Percentiles rank a stretch among this genome's conserved stretches.
Conservation (phyloP, 2,888 invertebrate species). For the Mesorhabditis belari region DNA sequence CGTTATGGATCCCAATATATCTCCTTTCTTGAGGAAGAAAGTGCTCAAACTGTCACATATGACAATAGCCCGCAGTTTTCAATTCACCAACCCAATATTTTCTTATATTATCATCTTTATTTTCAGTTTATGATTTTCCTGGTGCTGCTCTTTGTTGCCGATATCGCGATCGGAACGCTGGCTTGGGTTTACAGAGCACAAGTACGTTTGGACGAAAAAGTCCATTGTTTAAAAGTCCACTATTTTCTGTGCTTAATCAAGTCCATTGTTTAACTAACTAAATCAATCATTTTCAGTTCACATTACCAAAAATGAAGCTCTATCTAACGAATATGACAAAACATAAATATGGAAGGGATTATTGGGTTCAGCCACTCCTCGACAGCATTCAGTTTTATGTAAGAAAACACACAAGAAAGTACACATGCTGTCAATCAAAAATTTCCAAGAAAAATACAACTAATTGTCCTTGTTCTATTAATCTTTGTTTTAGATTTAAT, state of each 20-base stretch:
- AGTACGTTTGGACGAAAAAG: constrained; percentile 15
- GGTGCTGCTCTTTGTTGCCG: constrained; percentile 29
- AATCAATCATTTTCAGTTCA: constrained; percentile 27
- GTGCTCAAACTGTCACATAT: too few species aligned
- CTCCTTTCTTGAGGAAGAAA: too few species aligned
- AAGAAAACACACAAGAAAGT: too few species aligned
- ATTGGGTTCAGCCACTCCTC: constrained; percentile 51
- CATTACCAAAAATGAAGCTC: constrained; percentile 27
- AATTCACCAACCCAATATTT: too few species aligned
- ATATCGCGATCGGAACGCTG: constrained; percentile 33
- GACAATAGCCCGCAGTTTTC: too few species aligned
- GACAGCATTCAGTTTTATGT: constrained; percentile 53
- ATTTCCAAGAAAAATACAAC: too few species aligned
- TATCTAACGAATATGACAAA: constrained; percentile 45
- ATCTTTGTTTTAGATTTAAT: too few species aligned
- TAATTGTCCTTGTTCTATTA: too few species aligned
- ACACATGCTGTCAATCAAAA: too few species aligned
- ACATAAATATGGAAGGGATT: constrained; percentile 47
- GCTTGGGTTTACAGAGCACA: constrained; percentile 35
- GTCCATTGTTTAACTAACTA: neutral
- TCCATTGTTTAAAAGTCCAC: neutral
- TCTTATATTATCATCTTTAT: too few species aligned
- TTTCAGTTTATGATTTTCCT: constrained; percentile 37
- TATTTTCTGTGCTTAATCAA: neutral
- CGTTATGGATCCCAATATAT: too few species aligned